Evolutionary conservation across 1,140 invertebrate species (phyloP), one percentile per base, ranked within the genome.

Genomic region (Heliconius melpomene): DNA sequence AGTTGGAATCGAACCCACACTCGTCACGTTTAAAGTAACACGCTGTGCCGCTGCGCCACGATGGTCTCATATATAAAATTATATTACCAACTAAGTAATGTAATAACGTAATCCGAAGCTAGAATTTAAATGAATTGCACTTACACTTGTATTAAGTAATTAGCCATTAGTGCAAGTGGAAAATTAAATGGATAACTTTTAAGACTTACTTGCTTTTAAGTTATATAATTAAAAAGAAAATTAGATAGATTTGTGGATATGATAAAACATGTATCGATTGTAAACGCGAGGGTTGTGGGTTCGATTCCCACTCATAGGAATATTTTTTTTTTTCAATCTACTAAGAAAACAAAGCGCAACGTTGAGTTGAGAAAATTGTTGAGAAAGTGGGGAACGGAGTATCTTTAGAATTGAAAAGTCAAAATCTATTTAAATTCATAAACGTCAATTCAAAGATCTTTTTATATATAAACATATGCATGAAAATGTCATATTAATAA

Each of bases 71-170:
- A 11, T 23, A 57, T 20, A 23, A 23, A 57, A 23, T 23, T 7
- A 66, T 66, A 0, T 26, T 26, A 1, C 26, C 60, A 66, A 5
- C 26, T 23, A 26, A 66, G 29, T 66, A 26, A 29, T 29, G 11
- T 29, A 16, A 66, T 29, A 29, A 23, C 7, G 54, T 66, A 29
- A 66, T 66, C 60, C 29, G 60, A 23, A 60, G 23, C 13, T 66
- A 29, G 23, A 66, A 60, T 66, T 66, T 66, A 66, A 66, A 66
- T 66, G 9, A 66, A 66, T 66, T 66, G 26, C 60, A 66, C 60
- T 16, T 66, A 66, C 60, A 29, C 26, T 66, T 29, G 60, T 29
- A 16, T 66, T 66, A 66, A 66, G 60, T 66, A 66, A 66, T 66
- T 66, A 66, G 60, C 60, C 5, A 66, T 66, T 66, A 66, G 60